Conservation (phyloP, 1,140 invertebrate genomes). For the Drosophila ogumai region DNA sequence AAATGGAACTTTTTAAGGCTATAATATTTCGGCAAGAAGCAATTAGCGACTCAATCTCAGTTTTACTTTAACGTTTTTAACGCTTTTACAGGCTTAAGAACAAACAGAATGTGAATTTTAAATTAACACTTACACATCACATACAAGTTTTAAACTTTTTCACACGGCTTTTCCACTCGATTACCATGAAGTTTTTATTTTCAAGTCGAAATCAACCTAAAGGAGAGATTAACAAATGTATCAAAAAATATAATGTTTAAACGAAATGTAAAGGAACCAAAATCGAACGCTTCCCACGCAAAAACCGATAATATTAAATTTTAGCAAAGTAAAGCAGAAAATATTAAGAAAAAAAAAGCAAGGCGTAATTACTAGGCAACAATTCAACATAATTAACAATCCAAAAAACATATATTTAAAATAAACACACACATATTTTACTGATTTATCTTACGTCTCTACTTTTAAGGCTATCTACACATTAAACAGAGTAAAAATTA, state of each 20-base stretch:
- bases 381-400: conserved; percentile 39
- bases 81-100: conserved; percentile 75
- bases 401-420: conserved; percentile 34
- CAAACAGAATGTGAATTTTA: conserved; percentile 59
- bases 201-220: conserved; percentile 21
- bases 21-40: conserved; percentile 32
- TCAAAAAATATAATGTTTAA: conserved; percentile 64
- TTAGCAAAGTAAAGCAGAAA: conserved; percentile 61
- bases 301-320: conserved; percentile 84
- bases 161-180: conserved; percentile 58
- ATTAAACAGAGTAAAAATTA: conserved; percentile 46
- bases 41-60: conserved; percentile 64
- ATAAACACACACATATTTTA: conserved; percentile 61
- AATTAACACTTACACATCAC: conserved; percentile 40
- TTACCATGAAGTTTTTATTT: conserved; percentile 53
- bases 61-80: conserved; percentile 82
- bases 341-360: conserved; percentile 39
- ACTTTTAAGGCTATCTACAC: conserved; percentile 59
- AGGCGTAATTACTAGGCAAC: conserved; percentile 40
- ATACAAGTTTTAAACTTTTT: conserved; percentile 66
- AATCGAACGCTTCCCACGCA: conserved; percentile 85
- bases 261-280: conserved; percentile 84
- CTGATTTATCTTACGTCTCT: conserved; percentile 45
- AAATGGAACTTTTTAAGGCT: conserved; percentile 66
- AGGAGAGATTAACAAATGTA: conserved; percentile 27